A percentile compares a stretch with the other conserved stretches of the same genome.
phyloP scores from a whole-genome alignment of 2,888 invertebrate genomes.

The Adineta ricciae region DNA sequence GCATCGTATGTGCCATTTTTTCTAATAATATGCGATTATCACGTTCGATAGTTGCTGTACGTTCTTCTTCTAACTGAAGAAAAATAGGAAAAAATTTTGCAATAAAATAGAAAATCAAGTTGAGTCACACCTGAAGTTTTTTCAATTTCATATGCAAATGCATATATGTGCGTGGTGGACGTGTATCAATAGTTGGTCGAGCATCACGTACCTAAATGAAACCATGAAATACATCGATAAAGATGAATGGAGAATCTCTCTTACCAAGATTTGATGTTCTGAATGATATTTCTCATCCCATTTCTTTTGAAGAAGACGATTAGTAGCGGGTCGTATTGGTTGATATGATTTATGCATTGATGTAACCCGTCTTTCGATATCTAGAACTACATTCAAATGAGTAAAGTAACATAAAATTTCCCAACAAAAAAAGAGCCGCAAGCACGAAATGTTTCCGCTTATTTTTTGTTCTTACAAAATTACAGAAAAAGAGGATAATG shows the following conservation, averaged over 20 bases:
- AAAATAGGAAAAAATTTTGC: too few species aligned
- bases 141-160: slow-evolving; percentile 42
- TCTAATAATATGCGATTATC: slow-evolving; percentile 49
- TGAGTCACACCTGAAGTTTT: slow-evolving; percentile 37
- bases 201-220: slow-evolving; percentile 41
- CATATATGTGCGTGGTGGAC: slow-evolving; percentile 40
- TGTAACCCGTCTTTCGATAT: background rate
- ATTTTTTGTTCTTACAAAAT: background rate
- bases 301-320: slow-evolving; percentile 46
- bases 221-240: slow-evolving; percentile 37
- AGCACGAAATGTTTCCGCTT: background rate
- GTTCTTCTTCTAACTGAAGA: slow-evolving; percentile 45
- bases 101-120: background rate
- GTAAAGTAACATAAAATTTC: background rate
- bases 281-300: slow-evolving; percentile 49
- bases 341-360: slow-evolving; percentile 39
- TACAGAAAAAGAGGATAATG: background rate
- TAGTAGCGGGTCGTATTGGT: slow-evolving; percentile 45
- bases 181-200: slow-evolving; percentile 39
- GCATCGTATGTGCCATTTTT: slow-evolving; percentile 50
- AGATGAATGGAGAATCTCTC: too few species aligned
- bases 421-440: background rate
- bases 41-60: slow-evolving; percentile 47
- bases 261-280: slow-evolving; percentile 45
- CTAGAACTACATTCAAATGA: background rate